A percentile compares a stretch with the other conserved stretches of the same genome.
phyloP scores from a whole-genome alignment of 2,113 vertebrate species.

The Ramphastos sulfuratus region DNA sequence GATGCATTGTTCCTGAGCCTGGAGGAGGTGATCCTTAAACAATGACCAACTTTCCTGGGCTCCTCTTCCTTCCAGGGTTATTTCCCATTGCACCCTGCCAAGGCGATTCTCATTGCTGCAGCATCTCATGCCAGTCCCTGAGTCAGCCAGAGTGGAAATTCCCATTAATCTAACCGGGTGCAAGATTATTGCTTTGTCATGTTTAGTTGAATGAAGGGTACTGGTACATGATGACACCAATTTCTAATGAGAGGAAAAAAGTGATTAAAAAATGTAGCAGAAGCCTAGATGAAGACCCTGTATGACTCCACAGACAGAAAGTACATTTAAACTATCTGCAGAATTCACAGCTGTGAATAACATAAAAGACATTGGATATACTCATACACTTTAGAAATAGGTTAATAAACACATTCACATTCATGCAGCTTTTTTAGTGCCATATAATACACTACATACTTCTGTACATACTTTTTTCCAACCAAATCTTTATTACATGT shows the following conservation, averaged over 20 bases:
- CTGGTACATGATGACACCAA: not conserved
- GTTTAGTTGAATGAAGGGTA: not conserved
- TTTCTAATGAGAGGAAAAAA: not conserved
- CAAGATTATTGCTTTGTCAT: not conserved
- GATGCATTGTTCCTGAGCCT: too few species aligned
- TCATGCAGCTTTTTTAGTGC: not conserved
- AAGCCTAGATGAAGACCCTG: not conserved
- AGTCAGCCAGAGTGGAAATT: not conserved
- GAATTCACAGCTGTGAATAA: rapidly evolving
- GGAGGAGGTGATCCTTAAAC: too few species aligned
- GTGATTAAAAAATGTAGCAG: not conserved
- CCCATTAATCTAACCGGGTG: not conserved
- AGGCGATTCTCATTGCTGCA: not conserved
- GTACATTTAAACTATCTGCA: not conserved
- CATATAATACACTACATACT: not conserved
- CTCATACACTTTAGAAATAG: not conserved
- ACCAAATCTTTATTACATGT: not conserved
- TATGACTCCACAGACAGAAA: not conserved
- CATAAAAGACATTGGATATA: not conserved
- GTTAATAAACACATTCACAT: not conserved
- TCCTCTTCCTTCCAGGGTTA: too few species aligned
- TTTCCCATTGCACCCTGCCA: too few species aligned
- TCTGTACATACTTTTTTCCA: not conserved
- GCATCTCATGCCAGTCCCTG: not conserved
- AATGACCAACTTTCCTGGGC: too few species aligned